Evolutionary conservation across 2,797 vertebrate genomes (phyloP).

Genomic region (Phoebastria nigripes): DNA sequence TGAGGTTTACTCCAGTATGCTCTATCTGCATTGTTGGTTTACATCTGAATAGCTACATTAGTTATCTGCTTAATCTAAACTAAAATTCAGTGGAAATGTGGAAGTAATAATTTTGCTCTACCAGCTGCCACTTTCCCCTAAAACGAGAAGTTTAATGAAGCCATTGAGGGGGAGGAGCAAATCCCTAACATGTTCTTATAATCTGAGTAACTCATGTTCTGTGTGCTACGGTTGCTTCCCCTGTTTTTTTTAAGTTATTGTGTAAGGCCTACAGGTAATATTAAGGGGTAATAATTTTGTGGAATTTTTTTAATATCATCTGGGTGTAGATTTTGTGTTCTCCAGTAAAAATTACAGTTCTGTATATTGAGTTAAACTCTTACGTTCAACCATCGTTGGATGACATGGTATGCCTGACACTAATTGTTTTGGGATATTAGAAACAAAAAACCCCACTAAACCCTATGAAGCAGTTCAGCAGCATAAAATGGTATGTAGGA

Average conservation of each 20-base stretch:
- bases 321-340: neutral
- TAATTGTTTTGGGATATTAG: neutral
- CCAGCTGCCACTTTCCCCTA: neutral
- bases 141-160: neutral
- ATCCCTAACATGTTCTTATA: neutral
- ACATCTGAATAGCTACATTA: neutral
- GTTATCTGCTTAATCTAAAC: neutral
- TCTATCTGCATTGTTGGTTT: neutral
- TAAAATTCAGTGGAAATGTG: neutral
- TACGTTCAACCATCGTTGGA: neutral
- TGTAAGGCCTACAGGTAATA: neutral
- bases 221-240: neutral
- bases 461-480: neutral
- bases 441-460: neutral
- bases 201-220: neutral
- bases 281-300: neutral
- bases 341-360: neutral
- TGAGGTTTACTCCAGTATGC: neutral
- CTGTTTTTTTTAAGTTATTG: neutral
- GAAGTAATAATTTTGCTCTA: neutral
- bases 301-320: too few species aligned
- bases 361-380: neutral
- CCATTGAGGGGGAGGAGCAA: neutral
- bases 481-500: neutral
- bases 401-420: neutral